Evolutionary conservation across 2,113 vertebrate genomes (phyloP).

Genomic region (Melozone crissalis): DNA sequence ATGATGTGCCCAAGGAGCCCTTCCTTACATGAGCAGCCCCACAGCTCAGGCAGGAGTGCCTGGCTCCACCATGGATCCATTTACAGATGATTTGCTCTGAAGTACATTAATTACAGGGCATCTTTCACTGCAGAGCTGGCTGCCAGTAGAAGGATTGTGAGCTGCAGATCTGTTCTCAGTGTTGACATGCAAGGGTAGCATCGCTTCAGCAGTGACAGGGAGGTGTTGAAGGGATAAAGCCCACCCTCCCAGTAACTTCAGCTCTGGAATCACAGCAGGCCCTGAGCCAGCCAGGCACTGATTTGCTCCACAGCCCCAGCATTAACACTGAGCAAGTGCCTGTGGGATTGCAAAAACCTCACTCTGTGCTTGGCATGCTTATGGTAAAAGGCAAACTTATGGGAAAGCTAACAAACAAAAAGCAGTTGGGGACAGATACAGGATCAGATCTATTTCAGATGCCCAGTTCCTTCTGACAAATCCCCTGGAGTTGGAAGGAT

Average conservation of each 20-base stretch:
- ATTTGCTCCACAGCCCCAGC: neutral
- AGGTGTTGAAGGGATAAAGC: slow-evolving; percentile 49
- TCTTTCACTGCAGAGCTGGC: neutral
- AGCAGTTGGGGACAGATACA: neutral
- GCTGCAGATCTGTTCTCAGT: neutral
- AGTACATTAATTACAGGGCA: slow-evolving; percentile 6
- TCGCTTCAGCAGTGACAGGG: slow-evolving; percentile 18
- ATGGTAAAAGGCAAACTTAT: neutral
- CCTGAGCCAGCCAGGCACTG: neutral
- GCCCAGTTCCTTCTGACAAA: neutral
- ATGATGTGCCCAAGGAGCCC: neutral
- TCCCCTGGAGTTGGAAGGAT: neutral
- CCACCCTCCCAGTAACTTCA: neutral
- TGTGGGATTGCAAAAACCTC: neutral
- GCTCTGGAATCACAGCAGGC: neutral
- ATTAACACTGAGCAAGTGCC: neutral
- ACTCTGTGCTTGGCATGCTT: neutral
- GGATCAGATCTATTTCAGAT: neutral
- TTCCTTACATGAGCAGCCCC: neutral
- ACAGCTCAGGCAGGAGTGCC: neutral
- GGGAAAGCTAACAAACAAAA: neutral
- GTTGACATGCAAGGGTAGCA: slow-evolving; percentile 32
- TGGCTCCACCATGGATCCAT: neutral
- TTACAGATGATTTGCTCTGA: neutral
- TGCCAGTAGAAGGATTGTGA: neutral